Evolutionary conservation across 2,888 invertebrate species (phyloP), one percentile per base, ranked within the genome.

Genomic region (Euzophera pinguis): DNA sequence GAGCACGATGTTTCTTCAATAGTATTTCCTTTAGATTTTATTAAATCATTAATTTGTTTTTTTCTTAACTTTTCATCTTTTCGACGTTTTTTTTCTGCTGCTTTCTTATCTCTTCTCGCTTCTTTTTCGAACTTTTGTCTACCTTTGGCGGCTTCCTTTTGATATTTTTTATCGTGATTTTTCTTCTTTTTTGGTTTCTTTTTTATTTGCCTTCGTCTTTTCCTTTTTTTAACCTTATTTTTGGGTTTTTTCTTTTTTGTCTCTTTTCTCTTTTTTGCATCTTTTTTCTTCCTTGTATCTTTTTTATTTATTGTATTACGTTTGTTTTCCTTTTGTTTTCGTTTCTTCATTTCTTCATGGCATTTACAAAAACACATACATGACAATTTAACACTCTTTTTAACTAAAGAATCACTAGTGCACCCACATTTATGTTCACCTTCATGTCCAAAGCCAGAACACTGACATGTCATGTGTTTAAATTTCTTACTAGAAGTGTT

Each of bases 1-100:
- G 62, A 32, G 54, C 64, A 72, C 54, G 69, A 74, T 3, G 65
- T 59, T 7, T 72, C 65, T 29, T 60, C 39, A 8, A 14, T 48
- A 42, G 58, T 27, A 54, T 61, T 58, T 37, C 61, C 62, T 50
- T 68, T 62, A 1, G 62, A 60, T 53, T 63, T 52, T 70, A 62
- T 32, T 52, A 52, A 16, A 60, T 62, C 8, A 52, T 43, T 37
- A 57, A 49, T 60, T 61, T 64, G 6, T 32, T 53, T 39, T 54
- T 55, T 55, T 52, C 42, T 32, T 65, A 66, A 22, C 22, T 53
- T 12, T 62, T 53, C 10, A 38, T 27, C 38, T 59, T 65, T 51
- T 56, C 47, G 41, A 53, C 54, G 43, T 54, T 53, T 35, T 13
- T 48, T 48, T 6, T 17, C 29, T 3, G 38, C 22, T 13, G 1